Conservation (phyloP, 2,888 invertebrate species). For the Tyria jacobaeae region DNA sequence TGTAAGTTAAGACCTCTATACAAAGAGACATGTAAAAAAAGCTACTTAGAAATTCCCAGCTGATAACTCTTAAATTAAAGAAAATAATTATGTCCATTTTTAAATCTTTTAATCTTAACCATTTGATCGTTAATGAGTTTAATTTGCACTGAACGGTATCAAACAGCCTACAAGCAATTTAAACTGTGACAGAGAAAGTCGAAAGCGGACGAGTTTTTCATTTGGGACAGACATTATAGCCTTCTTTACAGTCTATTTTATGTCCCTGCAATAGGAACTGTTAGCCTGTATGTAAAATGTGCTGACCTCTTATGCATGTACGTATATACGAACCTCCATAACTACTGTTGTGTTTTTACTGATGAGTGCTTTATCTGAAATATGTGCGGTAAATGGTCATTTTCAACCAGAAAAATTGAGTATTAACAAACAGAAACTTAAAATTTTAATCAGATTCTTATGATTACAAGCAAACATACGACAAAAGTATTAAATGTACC, state of each 20-base stretch:
- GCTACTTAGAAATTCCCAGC: background rate
- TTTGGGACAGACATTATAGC: slow-evolving; percentile 49
- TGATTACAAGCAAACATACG: too few relatives aligned
- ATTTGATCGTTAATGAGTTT: slow-evolving; percentile 28
- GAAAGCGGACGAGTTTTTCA: slow-evolving; percentile 52
- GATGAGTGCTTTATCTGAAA: background rate
- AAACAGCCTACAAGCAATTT: slow-evolving; percentile 36
- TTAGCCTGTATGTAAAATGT: slow-evolving; percentile 25
- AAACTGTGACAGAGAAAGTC: slow-evolving; percentile 49
- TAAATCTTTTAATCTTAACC: slow-evolving; percentile 32
- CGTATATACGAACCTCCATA: background rate
- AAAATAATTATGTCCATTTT: slow-evolving; percentile 28
- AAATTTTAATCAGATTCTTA: too few relatives aligned
- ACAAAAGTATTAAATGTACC: too few relatives aligned
- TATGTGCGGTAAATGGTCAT: background rate
- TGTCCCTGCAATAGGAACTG: slow-evolving; percentile 44
- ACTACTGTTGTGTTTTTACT: background rate
- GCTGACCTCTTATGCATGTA: slow-evolving; percentile 15
- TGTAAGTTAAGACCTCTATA: too few relatives aligned
- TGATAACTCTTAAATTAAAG: background rate
- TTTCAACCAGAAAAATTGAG: too few relatives aligned
- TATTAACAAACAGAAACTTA: too few relatives aligned
- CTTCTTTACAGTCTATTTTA: slow-evolving; percentile 53
- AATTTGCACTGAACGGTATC: slow-evolving; percentile 46
- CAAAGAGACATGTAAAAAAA: background rate